Conservation (phyloP, 2,113 vertebrate species). For the Fulica atra region DNA sequence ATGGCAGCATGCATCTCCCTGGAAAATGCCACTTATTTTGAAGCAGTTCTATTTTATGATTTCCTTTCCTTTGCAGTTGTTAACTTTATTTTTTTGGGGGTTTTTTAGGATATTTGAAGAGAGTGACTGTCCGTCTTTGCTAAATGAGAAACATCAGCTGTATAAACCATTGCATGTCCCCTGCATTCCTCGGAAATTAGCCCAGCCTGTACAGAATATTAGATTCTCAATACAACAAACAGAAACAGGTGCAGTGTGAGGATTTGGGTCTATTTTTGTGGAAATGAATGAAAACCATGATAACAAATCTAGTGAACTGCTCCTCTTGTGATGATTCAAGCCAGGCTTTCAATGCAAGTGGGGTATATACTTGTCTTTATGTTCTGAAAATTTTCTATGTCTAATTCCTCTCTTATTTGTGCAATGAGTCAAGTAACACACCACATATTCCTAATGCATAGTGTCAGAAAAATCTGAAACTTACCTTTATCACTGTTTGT, state of each 20-base stretch:
- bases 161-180: slow-evolving; percentile 46
- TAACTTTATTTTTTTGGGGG: not conserved
- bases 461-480: not conserved
- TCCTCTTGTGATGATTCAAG: not conserved
- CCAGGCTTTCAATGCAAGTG: not conserved
- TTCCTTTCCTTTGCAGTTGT: not conserved
- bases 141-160: slow-evolving; percentile 46
- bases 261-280: not conserved
- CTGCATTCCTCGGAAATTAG: slow-evolving; percentile 48
- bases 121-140: not conserved
- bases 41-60: not conserved
- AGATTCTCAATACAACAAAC: slow-evolving; percentile 34
- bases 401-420: not conserved
- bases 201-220: slow-evolving; percentile 31
- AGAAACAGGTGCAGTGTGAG: slow-evolving; percentile 62
- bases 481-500: not conserved
- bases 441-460: not conserved
- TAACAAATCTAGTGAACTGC: not conserved
- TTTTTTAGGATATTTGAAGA: slow-evolving; percentile 66
- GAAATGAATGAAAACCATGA: not conserved
- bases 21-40: not conserved
- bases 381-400: not conserved
- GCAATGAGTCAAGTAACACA: not conserved
- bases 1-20: not conserved
- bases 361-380: not conserved